Percentiles rank a stretch among this genome's conserved stretches.
These are phyloP conservation scores for Zaprionus lachaisei DNA, from an alignment of 1,140 invertebrate species.

Conservation along the genomic window DNA sequence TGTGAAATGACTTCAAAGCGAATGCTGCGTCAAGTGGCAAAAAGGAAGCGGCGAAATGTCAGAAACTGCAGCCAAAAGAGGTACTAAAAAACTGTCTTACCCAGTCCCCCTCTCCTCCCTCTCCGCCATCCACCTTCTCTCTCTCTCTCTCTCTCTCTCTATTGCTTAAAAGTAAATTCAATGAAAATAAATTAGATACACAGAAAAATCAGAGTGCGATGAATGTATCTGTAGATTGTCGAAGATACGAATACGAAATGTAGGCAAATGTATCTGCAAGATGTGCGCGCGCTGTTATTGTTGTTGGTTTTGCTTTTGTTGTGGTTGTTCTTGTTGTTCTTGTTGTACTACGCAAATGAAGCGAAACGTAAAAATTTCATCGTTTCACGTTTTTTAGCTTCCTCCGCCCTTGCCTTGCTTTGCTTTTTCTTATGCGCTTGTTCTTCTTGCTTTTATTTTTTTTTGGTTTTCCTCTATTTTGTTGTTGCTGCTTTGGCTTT, in stretches of 20 bases:
- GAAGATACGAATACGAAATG: constrained; percentile 19
- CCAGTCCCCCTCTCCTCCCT: neutral
- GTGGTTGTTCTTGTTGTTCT: constrained; percentile 24
- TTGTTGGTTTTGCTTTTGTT: neutral
- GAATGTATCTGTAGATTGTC: neutral
- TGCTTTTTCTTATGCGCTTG: constrained; percentile 23
- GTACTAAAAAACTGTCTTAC: constrained; percentile 30
- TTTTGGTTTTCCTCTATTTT: constrained; percentile 17
- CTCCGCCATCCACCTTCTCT: neutral
- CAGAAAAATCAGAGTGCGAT: constrained; percentile 18
- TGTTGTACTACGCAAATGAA: constrained; percentile 69
- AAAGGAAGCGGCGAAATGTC: constrained; percentile 27
- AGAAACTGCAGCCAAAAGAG: constrained; percentile 35
- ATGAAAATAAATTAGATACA: constrained; percentile 44
- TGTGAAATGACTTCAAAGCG: constrained; percentile 50
- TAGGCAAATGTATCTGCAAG: constrained; percentile 43
- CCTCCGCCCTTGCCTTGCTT: constrained; percentile 34
- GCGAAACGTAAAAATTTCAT: constrained; percentile 67
- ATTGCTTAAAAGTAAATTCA: constrained; percentile 23
- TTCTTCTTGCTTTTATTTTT: constrained; percentile 13
- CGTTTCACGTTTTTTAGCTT: constrained; percentile 41
- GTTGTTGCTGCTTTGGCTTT: constrained; percentile 33
- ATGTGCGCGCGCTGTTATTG: constrained; percentile 16
- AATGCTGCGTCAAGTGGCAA: constrained; percentile 31
- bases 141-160: no score